Percentiles rank a stretch among this genome's conserved stretches.
phyloP scores from a whole-genome alignment of 2,113 vertebrate genomes.

The Boulengeromyrus knoepffleri region DNA sequence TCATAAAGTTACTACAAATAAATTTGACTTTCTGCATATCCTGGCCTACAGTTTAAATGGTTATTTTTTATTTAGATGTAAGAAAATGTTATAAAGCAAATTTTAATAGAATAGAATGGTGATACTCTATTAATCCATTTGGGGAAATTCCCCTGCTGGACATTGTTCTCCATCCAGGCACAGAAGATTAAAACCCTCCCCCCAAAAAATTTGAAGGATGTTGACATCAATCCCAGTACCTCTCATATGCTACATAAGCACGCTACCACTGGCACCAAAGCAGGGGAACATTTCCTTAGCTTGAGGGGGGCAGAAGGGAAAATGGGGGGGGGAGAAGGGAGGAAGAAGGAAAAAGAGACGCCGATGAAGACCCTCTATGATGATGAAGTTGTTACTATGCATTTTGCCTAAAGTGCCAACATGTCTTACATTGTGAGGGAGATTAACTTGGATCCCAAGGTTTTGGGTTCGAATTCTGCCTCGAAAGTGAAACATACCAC shows the following conservation, averaged over 20 bases:
- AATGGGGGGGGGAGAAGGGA: neutral
- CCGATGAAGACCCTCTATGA: neutral
- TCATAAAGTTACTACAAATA: constrained; percentile 4
- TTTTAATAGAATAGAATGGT: neutral
- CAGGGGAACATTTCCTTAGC: neutral
- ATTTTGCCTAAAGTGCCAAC: neutral
- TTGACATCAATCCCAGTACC: no score
- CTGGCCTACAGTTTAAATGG: neutral
- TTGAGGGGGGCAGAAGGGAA: neutral
- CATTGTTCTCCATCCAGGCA: neutral
- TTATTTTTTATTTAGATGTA: neutral
- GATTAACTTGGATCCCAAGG: neutral
- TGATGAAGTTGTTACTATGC: neutral
- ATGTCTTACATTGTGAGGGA: neutral
- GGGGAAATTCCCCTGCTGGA: neutral
- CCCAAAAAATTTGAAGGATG: neutral
- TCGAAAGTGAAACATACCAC: neutral
- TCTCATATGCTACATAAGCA: no score
- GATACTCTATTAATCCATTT: neutral
- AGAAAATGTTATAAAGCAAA: neutral
- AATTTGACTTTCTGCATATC: constrained; percentile 13
- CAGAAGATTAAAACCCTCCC: neutral
- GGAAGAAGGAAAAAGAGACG: neutral
- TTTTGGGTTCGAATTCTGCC: neutral
- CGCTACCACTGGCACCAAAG: neutral